These are phyloP conservation scores for Molothrus ater DNA, from an alignment of 2,797 vertebrate genomes.

Conservation along the genomic window DNA sequence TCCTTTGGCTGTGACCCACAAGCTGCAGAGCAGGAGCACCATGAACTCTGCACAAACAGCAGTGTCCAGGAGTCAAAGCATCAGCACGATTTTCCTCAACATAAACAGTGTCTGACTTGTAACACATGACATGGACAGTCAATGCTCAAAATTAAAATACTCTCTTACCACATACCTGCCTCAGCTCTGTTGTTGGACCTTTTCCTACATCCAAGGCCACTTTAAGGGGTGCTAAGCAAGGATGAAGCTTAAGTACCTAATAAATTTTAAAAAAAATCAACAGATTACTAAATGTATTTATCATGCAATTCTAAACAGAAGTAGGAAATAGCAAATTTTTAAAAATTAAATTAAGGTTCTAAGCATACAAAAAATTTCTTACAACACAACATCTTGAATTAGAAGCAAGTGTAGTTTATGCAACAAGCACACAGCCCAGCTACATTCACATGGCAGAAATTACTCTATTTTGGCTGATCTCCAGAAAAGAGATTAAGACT, in stretches of 20 bases:
- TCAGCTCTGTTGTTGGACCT: constrained; percentile 85
- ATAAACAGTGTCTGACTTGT: background rate
- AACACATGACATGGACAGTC: background rate
- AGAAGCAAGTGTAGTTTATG: background rate
- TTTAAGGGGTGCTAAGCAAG: constrained; percentile 91
- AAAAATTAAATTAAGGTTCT: background rate
- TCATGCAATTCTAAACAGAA: background rate
- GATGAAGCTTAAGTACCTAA: constrained; percentile 94
- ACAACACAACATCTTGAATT: background rate
- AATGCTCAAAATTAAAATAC: background rate
- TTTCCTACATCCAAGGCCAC: constrained; percentile 88
- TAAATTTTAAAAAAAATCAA: background rate
- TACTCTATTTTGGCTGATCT: background rate
- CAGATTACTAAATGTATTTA: background rate
- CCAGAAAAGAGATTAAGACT: background rate
- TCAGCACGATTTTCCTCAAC: background rate
- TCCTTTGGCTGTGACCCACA: background rate
- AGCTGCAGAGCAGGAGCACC: background rate
- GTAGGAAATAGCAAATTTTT: background rate
- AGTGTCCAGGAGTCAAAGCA: background rate
- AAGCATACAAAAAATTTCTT: background rate
- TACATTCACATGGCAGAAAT: background rate
- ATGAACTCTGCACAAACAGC: background rate
- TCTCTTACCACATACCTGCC: constrained; percentile 81
- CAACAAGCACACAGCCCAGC: background rate